These are phyloP conservation scores for Dendrocincla tyrannina DNA, from an alignment of 2,797 vertebrate genomes.

Conservation along the genomic window DNA sequence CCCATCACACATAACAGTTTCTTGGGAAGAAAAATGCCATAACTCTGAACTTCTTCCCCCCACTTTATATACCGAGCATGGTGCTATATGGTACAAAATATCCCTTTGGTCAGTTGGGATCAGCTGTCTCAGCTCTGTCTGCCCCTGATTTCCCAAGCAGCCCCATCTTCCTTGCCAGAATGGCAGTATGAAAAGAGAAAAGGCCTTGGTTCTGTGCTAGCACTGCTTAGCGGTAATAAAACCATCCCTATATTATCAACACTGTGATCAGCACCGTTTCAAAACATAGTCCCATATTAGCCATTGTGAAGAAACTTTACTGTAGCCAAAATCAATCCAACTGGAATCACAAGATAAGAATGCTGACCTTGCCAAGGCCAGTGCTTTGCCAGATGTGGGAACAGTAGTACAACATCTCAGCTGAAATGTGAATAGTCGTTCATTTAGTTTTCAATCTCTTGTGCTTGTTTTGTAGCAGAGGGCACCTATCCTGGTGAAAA, in stretches of 20 bases:
- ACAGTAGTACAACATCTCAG: neutral
- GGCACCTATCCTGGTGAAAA: neutral
- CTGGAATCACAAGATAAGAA: conserved; percentile 26
- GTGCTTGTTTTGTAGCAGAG: accelerated
- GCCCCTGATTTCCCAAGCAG: neutral
- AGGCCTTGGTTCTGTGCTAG: neutral
- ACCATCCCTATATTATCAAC: neutral
- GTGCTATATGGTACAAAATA: neutral
- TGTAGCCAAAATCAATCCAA: neutral
- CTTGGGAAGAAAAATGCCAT: neutral
- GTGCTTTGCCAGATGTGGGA: neutral
- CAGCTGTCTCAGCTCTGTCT: neutral
- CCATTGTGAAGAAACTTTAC: neutral
- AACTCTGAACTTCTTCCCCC: neutral
- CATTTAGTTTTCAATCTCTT: neutral
- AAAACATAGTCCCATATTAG: neutral
- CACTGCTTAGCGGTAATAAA: neutral
- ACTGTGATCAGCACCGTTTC: neutral
- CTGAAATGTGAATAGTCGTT: neutral
- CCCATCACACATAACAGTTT: neutral
- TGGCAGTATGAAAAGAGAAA: neutral
- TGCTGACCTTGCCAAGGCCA: neutral
- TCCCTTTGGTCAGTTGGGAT: neutral
- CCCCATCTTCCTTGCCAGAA: neutral
- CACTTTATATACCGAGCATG: neutral